Conservation (phyloP, 2,113 vertebrate genomes). For the Petromus typicus region DNA sequence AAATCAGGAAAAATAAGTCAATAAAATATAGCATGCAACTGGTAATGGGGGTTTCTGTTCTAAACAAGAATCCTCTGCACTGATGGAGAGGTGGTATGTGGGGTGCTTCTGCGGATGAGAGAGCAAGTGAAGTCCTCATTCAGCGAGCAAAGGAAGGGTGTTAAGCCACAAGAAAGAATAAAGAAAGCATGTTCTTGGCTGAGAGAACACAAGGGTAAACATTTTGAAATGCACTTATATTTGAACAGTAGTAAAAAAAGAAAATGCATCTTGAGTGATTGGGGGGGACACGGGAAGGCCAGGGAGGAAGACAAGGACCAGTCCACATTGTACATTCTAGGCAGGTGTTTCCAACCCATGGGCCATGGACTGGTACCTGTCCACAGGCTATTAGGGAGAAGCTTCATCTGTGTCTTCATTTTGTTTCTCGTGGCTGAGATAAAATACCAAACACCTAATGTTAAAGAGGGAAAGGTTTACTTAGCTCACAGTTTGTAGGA, state of each 20-base stretch:
- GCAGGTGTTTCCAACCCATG: not conserved
- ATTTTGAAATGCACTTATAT: not conserved
- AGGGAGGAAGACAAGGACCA: not conserved
- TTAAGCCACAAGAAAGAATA: not conserved
- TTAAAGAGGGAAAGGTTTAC: not conserved
- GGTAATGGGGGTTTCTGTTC: not conserved
- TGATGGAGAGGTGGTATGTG: not conserved
- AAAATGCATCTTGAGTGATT: not conserved
- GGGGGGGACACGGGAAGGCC: not conserved
- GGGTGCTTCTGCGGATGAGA: not conserved
- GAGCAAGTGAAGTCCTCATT: not conserved
- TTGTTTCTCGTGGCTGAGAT: not conserved
- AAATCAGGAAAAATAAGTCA: constrained; percentile 33
- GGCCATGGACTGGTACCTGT: not conserved
- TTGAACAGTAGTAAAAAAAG: not conserved
- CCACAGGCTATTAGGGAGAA: not conserved
- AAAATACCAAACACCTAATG: not conserved
- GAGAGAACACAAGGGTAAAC: not conserved
- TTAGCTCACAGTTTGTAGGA: not conserved
- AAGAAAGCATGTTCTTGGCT: not conserved
- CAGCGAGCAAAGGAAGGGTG: not conserved
- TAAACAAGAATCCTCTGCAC: not conserved
- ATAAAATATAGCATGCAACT: not conserved
- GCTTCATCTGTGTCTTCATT: not conserved
- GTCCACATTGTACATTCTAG: not conserved